Evolutionary conservation across 2,888 invertebrate genomes (phyloP), one percentile per base, ranked within the genome.

Genomic region (Fissipunctia ypsillon): DNA sequence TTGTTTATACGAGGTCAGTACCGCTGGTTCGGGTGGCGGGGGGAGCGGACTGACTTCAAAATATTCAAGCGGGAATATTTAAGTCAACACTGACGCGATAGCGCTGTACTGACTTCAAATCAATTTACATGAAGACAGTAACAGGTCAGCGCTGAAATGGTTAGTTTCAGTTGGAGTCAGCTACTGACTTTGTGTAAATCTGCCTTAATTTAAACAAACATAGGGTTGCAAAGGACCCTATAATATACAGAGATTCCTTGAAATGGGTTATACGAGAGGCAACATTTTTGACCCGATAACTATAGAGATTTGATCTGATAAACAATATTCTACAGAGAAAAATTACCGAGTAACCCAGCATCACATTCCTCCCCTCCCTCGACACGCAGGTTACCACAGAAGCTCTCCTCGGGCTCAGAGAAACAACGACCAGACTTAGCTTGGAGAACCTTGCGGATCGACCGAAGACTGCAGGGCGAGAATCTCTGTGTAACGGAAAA

Each of bases 351-450:
- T 43, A 99, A 96, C 2, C 99, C 99, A 41, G 99, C 99, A 91
- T 99, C 99, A 92, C 99, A 99, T 93, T 99, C 99, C 93, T 99
- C 99, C 83, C 98, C 99, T 5, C 98, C 99, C 93, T 99, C 99
- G 0, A 99, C 99, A 19, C 99, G 97, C 82, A 99, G 96, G 96
- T 99, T 99, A 14, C 99, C 99, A 93, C 99, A 99, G 94, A 99
- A 99, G 69, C 99, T 99, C 94, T 99, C 99, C 93, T 99, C 99
- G 0, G 99, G 99, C 94, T 99, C 99, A 0, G 98, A 99, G 93
- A 99, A 99, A 91, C 99, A 99, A 67, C 98, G 97, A 0, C 98
- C 98, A 0, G 99, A 98, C 94, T 99, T 99, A 1, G 98, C 98
- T 93, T 98, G 98, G 69, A 99, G 95, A 52, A 99, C 99, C 94